These are phyloP conservation scores for Prunella himalayana DNA, from an alignment of 2,113 vertebrate genomes.

Conservation along the genomic window DNA sequence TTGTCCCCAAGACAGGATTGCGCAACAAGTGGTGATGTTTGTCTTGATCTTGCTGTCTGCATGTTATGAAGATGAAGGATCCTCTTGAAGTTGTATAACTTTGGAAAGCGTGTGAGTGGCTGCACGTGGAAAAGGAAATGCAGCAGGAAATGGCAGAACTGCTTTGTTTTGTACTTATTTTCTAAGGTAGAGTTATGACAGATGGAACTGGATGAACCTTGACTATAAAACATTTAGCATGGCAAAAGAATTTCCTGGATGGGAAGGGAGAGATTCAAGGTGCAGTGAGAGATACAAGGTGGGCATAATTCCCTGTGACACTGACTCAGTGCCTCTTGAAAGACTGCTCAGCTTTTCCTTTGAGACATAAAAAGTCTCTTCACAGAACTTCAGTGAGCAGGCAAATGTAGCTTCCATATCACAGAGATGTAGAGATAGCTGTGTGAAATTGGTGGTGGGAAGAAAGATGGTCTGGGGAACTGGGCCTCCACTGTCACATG, in stretches of 20 bases:
- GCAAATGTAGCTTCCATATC: background rate
- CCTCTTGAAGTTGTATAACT: too few relatives aligned
- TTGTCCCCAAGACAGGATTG: too few relatives aligned
- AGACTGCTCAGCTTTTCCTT: too few relatives aligned
- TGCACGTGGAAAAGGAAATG: too few relatives aligned
- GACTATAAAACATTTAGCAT: accelerated
- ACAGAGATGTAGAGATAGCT: background rate
- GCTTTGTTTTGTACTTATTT: too few relatives aligned
- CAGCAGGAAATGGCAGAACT: too few relatives aligned
- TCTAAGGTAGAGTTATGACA: background rate
- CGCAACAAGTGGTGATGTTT: too few relatives aligned
- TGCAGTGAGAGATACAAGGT: accelerated
- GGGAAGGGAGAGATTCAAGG: background rate
- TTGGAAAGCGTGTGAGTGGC: too few relatives aligned
- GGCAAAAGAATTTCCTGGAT: background rate
- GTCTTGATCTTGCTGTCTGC: too few relatives aligned
- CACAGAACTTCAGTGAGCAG: background rate
- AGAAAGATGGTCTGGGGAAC: too few relatives aligned
- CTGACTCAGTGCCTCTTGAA: background rate
- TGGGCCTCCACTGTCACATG: background rate
- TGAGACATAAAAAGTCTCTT: accelerated
- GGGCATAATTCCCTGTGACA: background rate
- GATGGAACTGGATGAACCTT: background rate
- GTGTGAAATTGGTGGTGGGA: background rate
- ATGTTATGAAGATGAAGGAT: too few relatives aligned